Evolutionary conservation across 2,888 invertebrate genomes (phyloP).

Genomic region (Tricholauxania praeusta): DNA sequence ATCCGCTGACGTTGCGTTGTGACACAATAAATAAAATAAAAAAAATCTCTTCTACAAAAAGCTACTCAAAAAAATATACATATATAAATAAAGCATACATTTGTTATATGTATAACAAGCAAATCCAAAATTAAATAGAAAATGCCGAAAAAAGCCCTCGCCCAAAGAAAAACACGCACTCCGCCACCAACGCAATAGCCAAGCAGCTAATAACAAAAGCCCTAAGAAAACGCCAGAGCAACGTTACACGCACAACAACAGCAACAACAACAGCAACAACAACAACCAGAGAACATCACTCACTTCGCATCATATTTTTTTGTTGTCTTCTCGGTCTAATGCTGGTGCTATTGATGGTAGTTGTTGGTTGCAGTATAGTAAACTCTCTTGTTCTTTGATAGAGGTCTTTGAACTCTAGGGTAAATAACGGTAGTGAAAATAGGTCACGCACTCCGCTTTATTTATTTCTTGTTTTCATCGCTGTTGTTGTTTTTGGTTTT

Average conservation of each 20-base stretch:
- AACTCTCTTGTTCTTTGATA: not conserved
- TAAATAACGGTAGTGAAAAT: conserved; percentile 57
- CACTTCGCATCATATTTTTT: not conserved
- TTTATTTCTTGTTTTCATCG: conserved; percentile 7
- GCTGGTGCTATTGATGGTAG: not conserved
- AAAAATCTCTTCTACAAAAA: too few relatives aligned
- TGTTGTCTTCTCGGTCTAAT: not conserved
- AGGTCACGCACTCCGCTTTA: conserved; percentile 55
- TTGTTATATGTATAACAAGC: too few relatives aligned
- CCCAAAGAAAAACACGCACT: conserved; percentile 4
- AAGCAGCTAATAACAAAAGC: too few relatives aligned
- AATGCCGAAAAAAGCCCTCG: not conserved
- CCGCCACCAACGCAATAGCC: not conserved
- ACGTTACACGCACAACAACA: not conserved
- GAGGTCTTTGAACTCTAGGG: conserved; percentile 64
- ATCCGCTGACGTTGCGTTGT: too few relatives aligned
- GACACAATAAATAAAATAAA: too few relatives aligned
- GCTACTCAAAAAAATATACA: too few relatives aligned
- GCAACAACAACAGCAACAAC: not conserved
- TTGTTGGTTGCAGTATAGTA: not conserved
- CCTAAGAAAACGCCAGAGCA: too few relatives aligned
- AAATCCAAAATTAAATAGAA: not conserved
- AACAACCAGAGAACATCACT: not conserved
- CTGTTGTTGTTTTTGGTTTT: not conserved
- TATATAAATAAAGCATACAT: too few relatives aligned